Conservation (phyloP, 2,888 invertebrate genomes). For the Caenorhabditis sinica region DNA sequence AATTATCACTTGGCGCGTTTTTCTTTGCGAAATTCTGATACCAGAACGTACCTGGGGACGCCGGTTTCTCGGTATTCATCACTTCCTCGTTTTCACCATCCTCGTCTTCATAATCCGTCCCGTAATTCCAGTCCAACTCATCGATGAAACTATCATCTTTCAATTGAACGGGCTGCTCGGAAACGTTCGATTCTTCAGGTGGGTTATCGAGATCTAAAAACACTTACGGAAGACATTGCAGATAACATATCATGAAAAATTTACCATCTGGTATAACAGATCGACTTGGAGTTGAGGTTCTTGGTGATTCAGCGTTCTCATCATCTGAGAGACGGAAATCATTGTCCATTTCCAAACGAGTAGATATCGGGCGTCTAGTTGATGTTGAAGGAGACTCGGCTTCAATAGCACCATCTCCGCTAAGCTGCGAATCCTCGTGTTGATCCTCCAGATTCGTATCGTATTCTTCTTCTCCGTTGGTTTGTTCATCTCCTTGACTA, state of each 20-base stretch:
- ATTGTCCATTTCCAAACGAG: constrained; percentile 10
- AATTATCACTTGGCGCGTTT: background rate
- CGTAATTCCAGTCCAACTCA: constrained; percentile 53
- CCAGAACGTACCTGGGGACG: background rate
- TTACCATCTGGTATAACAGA: background rate
- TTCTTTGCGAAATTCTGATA: background rate
- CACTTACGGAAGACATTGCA: background rate
- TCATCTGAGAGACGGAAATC: constrained; percentile 35
- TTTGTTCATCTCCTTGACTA: background rate
- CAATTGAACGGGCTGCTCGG: background rate
- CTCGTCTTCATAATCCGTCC: constrained; percentile 18
- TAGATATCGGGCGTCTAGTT: background rate
- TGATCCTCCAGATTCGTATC: background rate
- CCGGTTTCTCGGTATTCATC: background rate
- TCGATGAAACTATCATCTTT: constrained; percentile 18
- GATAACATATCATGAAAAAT: background rate
- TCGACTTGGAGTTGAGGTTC: constrained; percentile 43
- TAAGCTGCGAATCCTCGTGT: background rate
- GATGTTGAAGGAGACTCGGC: background rate
- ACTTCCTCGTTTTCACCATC: constrained; percentile 3
- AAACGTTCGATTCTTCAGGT: background rate
- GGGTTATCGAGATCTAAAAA: background rate
- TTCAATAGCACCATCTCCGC: background rate
- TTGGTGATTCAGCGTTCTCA: constrained; percentile 33
- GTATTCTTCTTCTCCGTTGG: constrained; percentile 19